These are phyloP conservation scores for Uropetala carovei DNA, from an alignment of 2,888 invertebrate species.

Conservation along the genomic window DNA sequence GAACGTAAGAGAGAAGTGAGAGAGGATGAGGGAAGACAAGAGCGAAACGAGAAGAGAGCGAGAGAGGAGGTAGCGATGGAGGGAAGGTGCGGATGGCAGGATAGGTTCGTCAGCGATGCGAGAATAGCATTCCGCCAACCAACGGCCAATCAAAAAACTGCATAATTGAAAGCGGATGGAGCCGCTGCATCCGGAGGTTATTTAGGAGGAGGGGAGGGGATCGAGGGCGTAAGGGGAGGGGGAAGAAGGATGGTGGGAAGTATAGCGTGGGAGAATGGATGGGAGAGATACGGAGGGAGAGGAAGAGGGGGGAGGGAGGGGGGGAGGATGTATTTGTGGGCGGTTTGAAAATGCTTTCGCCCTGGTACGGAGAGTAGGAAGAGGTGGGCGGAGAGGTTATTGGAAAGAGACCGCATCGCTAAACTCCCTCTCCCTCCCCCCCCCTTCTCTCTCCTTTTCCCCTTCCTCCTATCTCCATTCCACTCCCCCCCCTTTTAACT, in stretches of 20 bases:
- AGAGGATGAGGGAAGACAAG: not conserved
- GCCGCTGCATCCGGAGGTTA: conserved; percentile 26
- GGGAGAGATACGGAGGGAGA: not conserved
- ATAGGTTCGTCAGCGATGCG: conserved; percentile 12
- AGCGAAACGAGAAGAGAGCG: not conserved
- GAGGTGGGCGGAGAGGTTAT: not conserved
- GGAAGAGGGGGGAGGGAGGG: not conserved
- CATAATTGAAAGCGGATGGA: conserved; percentile 35
- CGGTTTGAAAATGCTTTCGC: not conserved
- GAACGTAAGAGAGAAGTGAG: not conserved
- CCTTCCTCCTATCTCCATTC: no score
- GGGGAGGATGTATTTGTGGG: not conserved
- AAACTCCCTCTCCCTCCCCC: not conserved
- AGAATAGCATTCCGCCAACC: not conserved
- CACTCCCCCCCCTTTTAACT: no score
- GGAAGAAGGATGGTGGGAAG: no score
- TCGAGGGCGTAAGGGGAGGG: no score
- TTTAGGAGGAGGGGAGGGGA: not conserved
- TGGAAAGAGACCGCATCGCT: conserved; percentile 24
- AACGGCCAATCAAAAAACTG: conserved; percentile 29
- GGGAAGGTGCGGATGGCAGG: not conserved
- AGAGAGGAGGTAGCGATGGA: not conserved
- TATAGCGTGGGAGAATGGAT: no score
- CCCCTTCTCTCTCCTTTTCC: no score
- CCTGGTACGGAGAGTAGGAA: not conserved